Conservation (phyloP, 2,113 vertebrate species). For the Corythornis cristatus region DNA sequence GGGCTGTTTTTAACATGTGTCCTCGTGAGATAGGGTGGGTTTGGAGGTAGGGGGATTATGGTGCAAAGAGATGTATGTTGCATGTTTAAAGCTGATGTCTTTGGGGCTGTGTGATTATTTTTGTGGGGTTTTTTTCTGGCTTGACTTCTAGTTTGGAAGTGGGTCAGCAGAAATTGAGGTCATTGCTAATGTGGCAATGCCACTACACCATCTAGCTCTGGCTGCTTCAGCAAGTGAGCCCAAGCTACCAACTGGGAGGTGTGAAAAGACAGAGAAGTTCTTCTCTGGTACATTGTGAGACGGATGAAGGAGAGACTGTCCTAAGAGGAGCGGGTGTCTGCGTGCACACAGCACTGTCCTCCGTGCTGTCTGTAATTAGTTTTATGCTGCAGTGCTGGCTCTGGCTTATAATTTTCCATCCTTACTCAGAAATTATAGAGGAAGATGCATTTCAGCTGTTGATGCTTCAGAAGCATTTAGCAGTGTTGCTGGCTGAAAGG, state of each 20-base stretch:
- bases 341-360: background rate
- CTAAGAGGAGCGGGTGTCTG: background rate
- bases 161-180: background rate
- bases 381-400: background rate
- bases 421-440: constrained; percentile 42
- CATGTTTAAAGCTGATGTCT: background rate
- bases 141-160: background rate
- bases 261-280: background rate
- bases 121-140: background rate
- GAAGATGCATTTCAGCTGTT: constrained; percentile 36
- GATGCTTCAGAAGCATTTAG: background rate
- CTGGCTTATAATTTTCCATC: constrained; percentile 6
- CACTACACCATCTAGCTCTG: background rate
- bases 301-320: background rate
- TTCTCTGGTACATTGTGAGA: background rate
- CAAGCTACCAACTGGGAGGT: background rate
- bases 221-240: background rate
- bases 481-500: background rate
- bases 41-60: background rate
- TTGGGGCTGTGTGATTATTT: background rate
- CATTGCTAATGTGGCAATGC: background rate
- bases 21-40: background rate
- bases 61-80: background rate
- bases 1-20: background rate
- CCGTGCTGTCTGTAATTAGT: rapidly evolving